These are phyloP conservation scores for Channa maculata DNA, from an alignment of 2,113 vertebrate genomes.

Conservation along the genomic window DNA sequence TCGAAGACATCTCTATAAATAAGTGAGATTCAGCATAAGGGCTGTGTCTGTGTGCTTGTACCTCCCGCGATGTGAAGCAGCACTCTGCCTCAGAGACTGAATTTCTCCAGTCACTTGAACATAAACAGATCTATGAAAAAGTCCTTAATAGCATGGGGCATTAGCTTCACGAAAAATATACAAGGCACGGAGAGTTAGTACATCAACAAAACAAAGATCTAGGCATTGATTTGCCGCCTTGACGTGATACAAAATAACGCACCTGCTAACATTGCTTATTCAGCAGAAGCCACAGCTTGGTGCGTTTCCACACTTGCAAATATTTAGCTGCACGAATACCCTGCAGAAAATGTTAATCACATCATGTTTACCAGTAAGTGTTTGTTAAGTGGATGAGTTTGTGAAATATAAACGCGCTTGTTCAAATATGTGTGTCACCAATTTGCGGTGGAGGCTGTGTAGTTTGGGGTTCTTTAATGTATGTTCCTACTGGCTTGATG, in stretches of 20 bases:
- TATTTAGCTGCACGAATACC: slow-evolving; percentile 52
- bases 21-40: slow-evolving; percentile 28
- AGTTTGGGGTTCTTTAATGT: slow-evolving; percentile 62
- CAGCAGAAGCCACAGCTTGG: slow-evolving; percentile 40
- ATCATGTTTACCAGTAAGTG: slow-evolving; percentile 63
- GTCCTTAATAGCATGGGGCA: background rate
- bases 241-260: background rate
- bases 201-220: slow-evolving; percentile 24
- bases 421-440: slow-evolving; percentile 54
- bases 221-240: background rate
- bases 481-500: slow-evolving; percentile 67
- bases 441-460: slow-evolving; percentile 42
- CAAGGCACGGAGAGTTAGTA: background rate
- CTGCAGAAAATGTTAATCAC: slow-evolving; percentile 55
- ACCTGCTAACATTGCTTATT: slow-evolving; percentile 31
- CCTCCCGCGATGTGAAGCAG: slow-evolving; percentile 29
- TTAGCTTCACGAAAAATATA: background rate
- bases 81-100: slow-evolving; percentile 25
- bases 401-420: slow-evolving; percentile 15
- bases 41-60: slow-evolving; percentile 5
- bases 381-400: slow-evolving; percentile 64
- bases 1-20: slow-evolving; percentile 52
- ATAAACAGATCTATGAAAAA: slow-evolving; percentile 40
- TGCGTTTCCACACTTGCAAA: slow-evolving; percentile 37
- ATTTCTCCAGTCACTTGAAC: slow-evolving; percentile 39